Base-by-base conservation (phyloP, 2,113 vertebrate genomes). In the Platanista minor region DNA sequence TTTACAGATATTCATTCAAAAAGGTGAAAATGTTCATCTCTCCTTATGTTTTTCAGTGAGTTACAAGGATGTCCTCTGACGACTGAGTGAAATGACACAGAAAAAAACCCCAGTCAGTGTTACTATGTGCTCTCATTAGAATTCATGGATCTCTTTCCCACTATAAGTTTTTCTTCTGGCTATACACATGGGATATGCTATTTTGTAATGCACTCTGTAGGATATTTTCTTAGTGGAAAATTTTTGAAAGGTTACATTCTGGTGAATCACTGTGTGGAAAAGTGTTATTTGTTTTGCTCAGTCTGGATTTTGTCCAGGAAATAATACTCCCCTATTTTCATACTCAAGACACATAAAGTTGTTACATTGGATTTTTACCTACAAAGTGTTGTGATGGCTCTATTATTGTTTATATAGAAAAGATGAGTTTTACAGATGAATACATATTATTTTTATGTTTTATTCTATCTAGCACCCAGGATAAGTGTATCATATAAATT, bases 361-460 rank as follows among this genome's bases (percentile, higher is more conserved):
- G 10, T 46, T 69, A 91, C 41, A 41, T 43, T 87, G 8, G 13
- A 75, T 87, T 89, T 97, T 59, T n/a, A 66, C 3, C 25, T 89
- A 23, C 17, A 75, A 69, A 86, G 8, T 83, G 2, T 85, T 89
- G 8, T 80, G 23, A 87, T 87, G 12, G 12, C 6, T 81, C 43
- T 64, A 96, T 97, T 93, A 91, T 74, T 59, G 93, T 93, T 97
- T 86, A 94, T 87, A 89, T 72, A 74, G 64, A 94, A 61, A 91
- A 90, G 10, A 67, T 52, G 1, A 91, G 67, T 90, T 95, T 92
- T 83, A 83, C 2, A 86, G n/a, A 82, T 87, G 49, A 95, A 46
- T 91, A 29, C 18, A 92, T 29, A 91, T 94, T 93, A 69, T 71
- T 71, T 92, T 91, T 78, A 43, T 13, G 81, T 95, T 86, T 81